Conservation (phyloP, 2,113 vertebrate genomes). For the Oncorhynchus keta region DNA sequence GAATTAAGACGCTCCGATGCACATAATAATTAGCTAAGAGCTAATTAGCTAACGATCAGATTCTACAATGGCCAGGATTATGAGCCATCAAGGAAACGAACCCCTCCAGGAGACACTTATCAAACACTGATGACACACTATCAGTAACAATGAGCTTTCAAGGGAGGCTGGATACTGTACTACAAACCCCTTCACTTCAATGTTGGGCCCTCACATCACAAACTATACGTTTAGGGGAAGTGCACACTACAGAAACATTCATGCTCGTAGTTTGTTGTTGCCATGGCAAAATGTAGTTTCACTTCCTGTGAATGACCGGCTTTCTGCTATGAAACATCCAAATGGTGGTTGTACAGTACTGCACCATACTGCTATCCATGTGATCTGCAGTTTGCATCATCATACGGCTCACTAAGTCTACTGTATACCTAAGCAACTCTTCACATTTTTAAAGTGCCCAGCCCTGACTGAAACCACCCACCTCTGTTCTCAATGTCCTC, state of each 20-base stretch:
- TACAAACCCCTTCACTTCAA: slow-evolving; percentile 30
- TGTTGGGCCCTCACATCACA: slow-evolving; percentile 19
- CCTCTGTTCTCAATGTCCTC: neutral
- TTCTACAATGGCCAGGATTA: slow-evolving; percentile 38
- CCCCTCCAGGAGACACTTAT: slow-evolving; percentile 25
- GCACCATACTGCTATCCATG: neutral
- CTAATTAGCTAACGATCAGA: slow-evolving; percentile 55
- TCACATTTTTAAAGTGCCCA: too few relatives aligned
- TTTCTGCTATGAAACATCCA: neutral
- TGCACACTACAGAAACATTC: too few relatives aligned
- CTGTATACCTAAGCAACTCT: neutral
- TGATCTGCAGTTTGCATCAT: neutral
- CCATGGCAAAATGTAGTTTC: neutral
- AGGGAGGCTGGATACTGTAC: slow-evolving; percentile 13
- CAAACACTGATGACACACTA: slow-evolving; percentile 38
- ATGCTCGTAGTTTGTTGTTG: slow-evolving; percentile 14
- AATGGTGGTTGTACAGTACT: neutral
- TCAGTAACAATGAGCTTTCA: slow-evolving; percentile 24
- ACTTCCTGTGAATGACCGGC: neutral
- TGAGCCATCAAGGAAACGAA: slow-evolving; percentile 44
- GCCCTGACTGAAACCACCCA: neutral
- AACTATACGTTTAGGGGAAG: neutral
- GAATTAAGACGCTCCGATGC: slow-evolving; percentile 36
- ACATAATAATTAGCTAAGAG: slow-evolving; percentile 46
- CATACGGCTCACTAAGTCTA: neutral